Percentiles rank a stretch among this genome's conserved stretches.
Conservation (phyloP, 2,797 vertebrate genomes). For the Acipenser oxyrinchus region DNA sequence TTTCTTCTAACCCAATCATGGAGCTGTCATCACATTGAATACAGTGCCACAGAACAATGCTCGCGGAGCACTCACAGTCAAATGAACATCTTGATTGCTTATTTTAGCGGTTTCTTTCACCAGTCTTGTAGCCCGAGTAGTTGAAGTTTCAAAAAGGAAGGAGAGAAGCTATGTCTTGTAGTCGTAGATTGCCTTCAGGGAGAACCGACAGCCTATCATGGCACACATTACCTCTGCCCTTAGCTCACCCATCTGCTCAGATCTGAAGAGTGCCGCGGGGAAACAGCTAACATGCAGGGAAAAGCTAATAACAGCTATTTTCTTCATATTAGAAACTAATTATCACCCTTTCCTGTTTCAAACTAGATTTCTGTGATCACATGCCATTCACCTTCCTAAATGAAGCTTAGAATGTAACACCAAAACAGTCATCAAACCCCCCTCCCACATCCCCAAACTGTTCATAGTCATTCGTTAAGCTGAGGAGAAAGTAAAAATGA, state of each 20-base stretch:
- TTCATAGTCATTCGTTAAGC: too few species aligned
- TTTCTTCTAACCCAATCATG: too few species aligned
- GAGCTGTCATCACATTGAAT: too few species aligned
- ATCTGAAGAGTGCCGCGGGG: slow-evolving; percentile 37
- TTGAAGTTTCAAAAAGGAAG: background rate
- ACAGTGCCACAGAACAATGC: too few species aligned
- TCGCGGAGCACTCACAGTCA: too few species aligned
- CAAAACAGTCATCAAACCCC: slow-evolving; percentile 18
- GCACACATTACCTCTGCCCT: slow-evolving; percentile 34
- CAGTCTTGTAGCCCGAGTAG: background rate
- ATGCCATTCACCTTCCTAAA: slow-evolving; percentile 34
- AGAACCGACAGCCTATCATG: too few species aligned
- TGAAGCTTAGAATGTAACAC: slow-evolving; percentile 37
- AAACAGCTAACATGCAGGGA: slow-evolving; percentile 2
- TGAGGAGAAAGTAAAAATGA: too few species aligned
- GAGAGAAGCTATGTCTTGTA: background rate
- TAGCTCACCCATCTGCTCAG: slow-evolving; percentile 43
- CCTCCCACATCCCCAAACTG: background rate
- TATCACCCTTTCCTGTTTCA: slow-evolving; percentile 39
- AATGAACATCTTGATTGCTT: too few species aligned
- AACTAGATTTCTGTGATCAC: slow-evolving; percentile 39
- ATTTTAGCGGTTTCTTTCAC: background rate
- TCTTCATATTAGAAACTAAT: slow-evolving; percentile 43
- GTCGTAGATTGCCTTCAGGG: too few species aligned
- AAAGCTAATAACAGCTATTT: slow-evolving; percentile 40